A percentile compares a stretch with the other conserved stretches of the same genome.
phyloP scores from a whole-genome alignment of 2,888 invertebrate genomes.

The Oligia strigilis region DNA sequence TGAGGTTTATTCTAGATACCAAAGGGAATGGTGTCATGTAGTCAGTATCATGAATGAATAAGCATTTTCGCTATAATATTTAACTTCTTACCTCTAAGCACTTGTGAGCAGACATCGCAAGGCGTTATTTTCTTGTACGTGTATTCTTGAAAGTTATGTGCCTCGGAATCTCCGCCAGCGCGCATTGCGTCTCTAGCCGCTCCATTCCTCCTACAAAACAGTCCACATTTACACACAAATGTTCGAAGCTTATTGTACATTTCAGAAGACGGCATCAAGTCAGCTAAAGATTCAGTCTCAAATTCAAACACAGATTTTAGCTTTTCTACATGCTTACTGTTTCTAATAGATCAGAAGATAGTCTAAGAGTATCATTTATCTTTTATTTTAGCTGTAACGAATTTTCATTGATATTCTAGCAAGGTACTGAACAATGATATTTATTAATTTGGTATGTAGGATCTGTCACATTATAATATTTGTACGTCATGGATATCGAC shows the following conservation, averaged over 20 bases:
- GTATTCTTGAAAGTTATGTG: conserved; percentile 97
- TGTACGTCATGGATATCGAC: conserved; percentile 83
- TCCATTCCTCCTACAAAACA: conserved; percentile 93
- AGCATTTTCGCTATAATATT: background rate
- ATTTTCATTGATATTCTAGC: conserved; percentile 61
- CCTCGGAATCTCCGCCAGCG: conserved; percentile 92
- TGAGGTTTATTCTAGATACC: conserved; percentile 1
- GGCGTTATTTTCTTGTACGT: conserved; percentile 99
- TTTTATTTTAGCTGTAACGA: conserved; percentile 42
- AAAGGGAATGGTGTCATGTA: background rate
- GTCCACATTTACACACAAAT: conserved; percentile 52
- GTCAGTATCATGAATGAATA: conserved; percentile 1
- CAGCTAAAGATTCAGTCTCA: conserved; percentile 43
- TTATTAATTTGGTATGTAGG: conserved; percentile 69
- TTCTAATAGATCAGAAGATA: conserved; percentile 41
- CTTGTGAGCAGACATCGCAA: conserved; percentile 98
- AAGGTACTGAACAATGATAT: conserved; percentile 58
- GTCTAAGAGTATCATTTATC: conserved; percentile 1
- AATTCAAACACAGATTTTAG: conserved; percentile 46
- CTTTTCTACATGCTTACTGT: conserved; percentile 50
- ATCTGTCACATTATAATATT: conserved; percentile 64
- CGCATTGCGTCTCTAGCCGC: conserved; percentile 91
- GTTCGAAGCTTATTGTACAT: conserved; percentile 29
- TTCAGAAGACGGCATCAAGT: conserved; percentile 28
- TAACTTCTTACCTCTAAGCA: conserved; percentile 93